These are phyloP conservation scores for Umimayanthus chanpuru DNA, from an alignment of 92 coral and sea anemone genomes.

Conservation along the genomic window DNA sequence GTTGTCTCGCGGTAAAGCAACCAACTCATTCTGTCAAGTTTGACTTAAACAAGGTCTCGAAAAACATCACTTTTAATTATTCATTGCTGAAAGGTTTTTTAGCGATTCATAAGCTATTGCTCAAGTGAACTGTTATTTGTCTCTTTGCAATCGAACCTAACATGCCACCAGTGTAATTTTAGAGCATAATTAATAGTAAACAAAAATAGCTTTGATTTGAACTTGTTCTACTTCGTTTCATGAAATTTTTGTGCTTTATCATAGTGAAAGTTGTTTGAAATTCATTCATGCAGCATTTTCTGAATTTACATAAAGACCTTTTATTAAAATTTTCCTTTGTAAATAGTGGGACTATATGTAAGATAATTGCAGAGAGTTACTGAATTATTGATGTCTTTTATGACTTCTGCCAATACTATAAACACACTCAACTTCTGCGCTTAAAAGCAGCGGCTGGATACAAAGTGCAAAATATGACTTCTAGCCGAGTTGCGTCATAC, in stretches of 20 bases:
- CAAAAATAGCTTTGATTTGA: neutral
- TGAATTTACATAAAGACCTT: constrained; percentile 30
- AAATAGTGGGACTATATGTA: constrained; percentile 10
- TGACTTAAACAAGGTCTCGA: constrained; percentile 77
- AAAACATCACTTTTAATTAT: constrained; percentile 73
- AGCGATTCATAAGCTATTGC: constrained; percentile 19
- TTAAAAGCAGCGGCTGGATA: too few species aligned
- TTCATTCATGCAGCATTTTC: constrained; percentile 4
- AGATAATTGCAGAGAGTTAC: constrained; percentile 18
- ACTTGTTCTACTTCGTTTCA: neutral
- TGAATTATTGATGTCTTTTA: constrained; percentile 33
- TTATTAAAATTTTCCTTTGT: constrained; percentile 21
- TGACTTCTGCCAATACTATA: constrained; percentile 21
- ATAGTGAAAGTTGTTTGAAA: neutral
- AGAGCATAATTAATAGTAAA: neutral
- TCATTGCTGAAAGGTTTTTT: constrained; percentile 46
- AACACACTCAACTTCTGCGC: too few species aligned
- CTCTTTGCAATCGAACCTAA: neutral
- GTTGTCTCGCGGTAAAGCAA: constrained; percentile 9
- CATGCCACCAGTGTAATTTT: neutral
- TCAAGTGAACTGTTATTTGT: constrained; percentile 20
- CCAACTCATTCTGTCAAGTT: constrained; percentile 15
- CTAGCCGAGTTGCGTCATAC: neutral
- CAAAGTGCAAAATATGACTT: neutral
- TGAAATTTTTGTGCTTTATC: neutral